Conservation (phyloP, 2,797 vertebrate genomes). For the Cephalopachus bancanus region DNA sequence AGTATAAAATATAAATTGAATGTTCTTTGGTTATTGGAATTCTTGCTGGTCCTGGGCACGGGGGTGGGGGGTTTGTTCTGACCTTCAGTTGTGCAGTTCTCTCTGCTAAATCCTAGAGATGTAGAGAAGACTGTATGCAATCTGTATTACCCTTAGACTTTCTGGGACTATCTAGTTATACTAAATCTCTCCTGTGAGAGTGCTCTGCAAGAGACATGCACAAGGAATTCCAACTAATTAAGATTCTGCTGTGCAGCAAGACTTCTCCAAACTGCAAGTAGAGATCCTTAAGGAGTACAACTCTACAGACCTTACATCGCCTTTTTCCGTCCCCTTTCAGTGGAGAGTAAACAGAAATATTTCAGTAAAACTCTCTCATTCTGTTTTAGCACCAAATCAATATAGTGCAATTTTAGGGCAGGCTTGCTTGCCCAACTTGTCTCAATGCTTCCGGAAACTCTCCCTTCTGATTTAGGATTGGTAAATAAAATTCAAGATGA, state of each 20-base stretch:
- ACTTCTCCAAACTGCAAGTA: constrained; percentile 32
- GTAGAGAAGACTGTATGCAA: not conserved
- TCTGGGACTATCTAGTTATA: not conserved
- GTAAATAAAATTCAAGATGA: constrained; percentile 74
- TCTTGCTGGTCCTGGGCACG: not conserved
- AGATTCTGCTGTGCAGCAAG: not conserved
- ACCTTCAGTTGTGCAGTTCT: not conserved
- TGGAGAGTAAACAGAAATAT: constrained; percentile 37
- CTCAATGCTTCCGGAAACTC: constrained; percentile 43
- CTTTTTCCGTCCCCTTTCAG: not conserved
- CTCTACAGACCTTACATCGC: not conserved
- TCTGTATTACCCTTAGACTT: not conserved
- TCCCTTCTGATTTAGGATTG: constrained; percentile 43
- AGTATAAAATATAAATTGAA: not conserved
- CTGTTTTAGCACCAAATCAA: constrained; percentile 67
- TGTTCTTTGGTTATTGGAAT: not conserved
- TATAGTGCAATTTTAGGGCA: constrained; percentile 6
- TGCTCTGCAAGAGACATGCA: not conserved
- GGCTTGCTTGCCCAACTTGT: constrained; percentile 32
- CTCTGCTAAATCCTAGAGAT: not conserved
- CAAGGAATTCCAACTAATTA: constrained; percentile 41
- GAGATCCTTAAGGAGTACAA: not conserved
- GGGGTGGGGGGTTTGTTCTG: not conserved
- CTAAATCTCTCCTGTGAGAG: not conserved
- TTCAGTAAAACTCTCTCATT: constrained; percentile 20